These are phyloP conservation scores for Sebastes vulpes DNA, from an alignment of 2,797 vertebrate species.

Conservation along the genomic window DNA sequence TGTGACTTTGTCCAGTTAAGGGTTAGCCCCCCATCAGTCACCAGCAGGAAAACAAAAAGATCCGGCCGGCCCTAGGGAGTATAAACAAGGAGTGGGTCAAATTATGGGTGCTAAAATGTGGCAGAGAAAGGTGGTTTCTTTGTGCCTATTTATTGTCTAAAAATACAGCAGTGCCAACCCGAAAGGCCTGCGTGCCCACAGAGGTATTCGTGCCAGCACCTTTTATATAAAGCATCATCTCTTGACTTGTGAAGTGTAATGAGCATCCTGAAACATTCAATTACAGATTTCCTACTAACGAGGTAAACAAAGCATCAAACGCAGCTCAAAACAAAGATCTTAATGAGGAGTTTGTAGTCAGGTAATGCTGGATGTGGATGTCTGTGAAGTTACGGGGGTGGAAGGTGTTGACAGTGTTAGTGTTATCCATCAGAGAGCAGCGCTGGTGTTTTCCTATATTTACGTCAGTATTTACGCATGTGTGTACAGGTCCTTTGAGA, in stretches of 20 bases:
- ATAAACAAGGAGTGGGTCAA: conserved; percentile 79
- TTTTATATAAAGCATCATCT: conserved; percentile 64
- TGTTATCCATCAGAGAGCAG: conserved; percentile 58
- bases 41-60: conserved; percentile 66
- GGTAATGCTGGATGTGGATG: conserved; percentile 64
- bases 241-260: conserved; percentile 69
- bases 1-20: conserved; percentile 28
- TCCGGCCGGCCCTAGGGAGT: conserved; percentile 33
- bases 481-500: conserved; percentile 72
- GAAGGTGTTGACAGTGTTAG: conserved; percentile 73
- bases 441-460: conserved; percentile 70
- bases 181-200: conserved; percentile 49
- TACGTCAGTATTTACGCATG: conserved; percentile 74
- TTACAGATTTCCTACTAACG: conserved; percentile 75
- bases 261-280: conserved; percentile 69
- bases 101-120: conserved; percentile 79
- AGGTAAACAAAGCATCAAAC: conserved; percentile 76
- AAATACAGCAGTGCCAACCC: conserved; percentile 69
- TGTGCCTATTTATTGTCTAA: conserved; percentile 72
- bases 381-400: conserved; percentile 55
- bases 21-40: conserved; percentile 69
- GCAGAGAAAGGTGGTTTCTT: conserved; percentile 74
- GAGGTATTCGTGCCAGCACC: conserved; percentile 54
- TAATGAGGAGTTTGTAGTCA: conserved; percentile 66
- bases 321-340: conserved; percentile 63